Conservation (phyloP, 2,113 vertebrate genomes). For the Tetrax tetrax region DNA sequence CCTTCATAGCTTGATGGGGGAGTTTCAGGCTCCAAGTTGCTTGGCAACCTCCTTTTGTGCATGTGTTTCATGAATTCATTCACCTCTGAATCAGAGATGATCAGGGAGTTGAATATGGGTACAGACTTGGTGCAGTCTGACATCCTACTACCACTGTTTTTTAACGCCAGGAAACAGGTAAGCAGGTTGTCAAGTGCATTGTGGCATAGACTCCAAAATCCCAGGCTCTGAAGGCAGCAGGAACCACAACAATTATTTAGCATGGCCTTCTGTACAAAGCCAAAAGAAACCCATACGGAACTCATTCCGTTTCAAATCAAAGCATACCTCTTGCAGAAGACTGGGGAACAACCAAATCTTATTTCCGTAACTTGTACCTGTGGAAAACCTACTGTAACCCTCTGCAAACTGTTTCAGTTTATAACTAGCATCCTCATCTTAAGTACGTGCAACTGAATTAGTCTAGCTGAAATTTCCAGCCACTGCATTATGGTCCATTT, state of each 20-base stretch:
- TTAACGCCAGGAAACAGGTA: neutral
- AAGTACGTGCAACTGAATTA: neutral
- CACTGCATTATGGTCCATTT: too few relatives aligned
- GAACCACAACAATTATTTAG: neutral
- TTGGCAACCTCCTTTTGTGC: slow-evolving; percentile 75
- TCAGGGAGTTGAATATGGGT: slow-evolving; percentile 12
- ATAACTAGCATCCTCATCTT: neutral
- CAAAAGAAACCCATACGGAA: neutral
- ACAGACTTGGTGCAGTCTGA: neutral
- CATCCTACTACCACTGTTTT: neutral
- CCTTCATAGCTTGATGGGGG: neutral
- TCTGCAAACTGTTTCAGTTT: neutral
- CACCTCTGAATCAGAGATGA: slow-evolving; percentile 66
- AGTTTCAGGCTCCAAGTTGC: slow-evolving; percentile 68
- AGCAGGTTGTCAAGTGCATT: neutral
- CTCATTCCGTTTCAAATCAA: neutral
- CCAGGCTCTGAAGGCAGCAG: neutral
- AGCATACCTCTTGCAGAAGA: accelerated
- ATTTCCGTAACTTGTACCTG: neutral
- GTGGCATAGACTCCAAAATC: neutral
- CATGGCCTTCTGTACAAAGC: neutral
- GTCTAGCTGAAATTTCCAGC: neutral
- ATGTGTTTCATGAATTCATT: slow-evolving; percentile 62
- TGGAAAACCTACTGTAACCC: neutral
- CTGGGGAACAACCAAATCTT: neutral